A percentile compares a stretch with the other conserved stretches of the same genome.
These are phyloP conservation scores for Nomada goodeniana DNA, from an alignment of 2,888 invertebrate species.

Conservation along the genomic window DNA sequence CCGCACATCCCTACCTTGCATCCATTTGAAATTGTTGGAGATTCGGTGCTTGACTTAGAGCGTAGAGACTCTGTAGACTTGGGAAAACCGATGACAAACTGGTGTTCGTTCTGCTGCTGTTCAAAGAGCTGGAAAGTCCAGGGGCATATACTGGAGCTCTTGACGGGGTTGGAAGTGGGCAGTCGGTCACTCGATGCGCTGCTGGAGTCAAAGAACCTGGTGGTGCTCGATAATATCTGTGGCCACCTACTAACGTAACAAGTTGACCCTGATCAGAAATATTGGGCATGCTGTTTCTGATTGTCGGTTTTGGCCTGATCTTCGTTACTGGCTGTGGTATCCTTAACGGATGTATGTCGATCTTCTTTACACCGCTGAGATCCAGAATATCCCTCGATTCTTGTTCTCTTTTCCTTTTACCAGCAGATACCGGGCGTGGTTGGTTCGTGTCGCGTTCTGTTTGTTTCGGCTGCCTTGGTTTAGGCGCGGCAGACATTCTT, in stretches of 20 bases:
- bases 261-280: slow-evolving; percentile 72
- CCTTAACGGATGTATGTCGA: slow-evolving; percentile 73
- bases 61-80: slow-evolving; percentile 74
- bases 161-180: slow-evolving; percentile 62
- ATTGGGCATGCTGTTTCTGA: slow-evolving; percentile 49
- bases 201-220: slow-evolving; percentile 80
- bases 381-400: slow-evolving; percentile 75
- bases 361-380: slow-evolving; percentile 74
- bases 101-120: slow-evolving; percentile 42
- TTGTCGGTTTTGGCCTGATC: slow-evolving; percentile 49
- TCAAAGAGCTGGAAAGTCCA: slow-evolving; percentile 65
- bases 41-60: slow-evolving; percentile 73
- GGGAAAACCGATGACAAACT: slow-evolving; percentile 75
- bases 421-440: slow-evolving; percentile 28
- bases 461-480: slow-evolving; percentile 58
- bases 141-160: slow-evolving; percentile 78
- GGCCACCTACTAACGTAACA: slow-evolving; percentile 76
- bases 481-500: slow-evolving; percentile 68
- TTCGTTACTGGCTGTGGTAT: slow-evolving; percentile 72
- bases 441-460: slow-evolving; percentile 52
- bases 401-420: slow-evolving; percentile 71
- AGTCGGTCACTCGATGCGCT: slow-evolving; percentile 75
- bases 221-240: slow-evolving; percentile 77
- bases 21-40: slow-evolving; percentile 76
- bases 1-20: slow-evolving; percentile 40